Evolutionary conservation across 2,113 vertebrate species (phyloP).

Genomic region (Saccopteryx bilineata): DNA sequence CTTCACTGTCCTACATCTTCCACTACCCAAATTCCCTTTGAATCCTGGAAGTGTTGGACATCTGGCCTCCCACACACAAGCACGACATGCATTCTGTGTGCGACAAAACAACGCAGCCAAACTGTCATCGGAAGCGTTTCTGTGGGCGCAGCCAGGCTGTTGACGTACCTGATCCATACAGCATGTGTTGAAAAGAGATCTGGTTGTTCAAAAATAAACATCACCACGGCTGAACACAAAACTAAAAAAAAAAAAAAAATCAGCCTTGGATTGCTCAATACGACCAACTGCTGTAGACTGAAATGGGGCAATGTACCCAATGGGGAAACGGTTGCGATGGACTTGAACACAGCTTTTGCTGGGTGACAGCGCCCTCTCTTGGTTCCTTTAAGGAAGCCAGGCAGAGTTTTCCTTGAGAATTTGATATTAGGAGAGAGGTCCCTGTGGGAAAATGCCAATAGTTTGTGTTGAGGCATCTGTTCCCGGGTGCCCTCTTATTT

Average conservation of each 20-base stretch:
- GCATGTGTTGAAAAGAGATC: neutral
- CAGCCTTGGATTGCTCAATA: neutral
- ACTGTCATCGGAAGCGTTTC: neutral
- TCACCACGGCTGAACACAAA: conserved; percentile 10
- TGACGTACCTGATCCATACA: neutral
- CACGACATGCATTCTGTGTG: neutral
- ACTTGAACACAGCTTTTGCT: neutral
- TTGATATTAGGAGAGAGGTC: accelerated
- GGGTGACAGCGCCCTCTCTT: conserved; percentile 78
- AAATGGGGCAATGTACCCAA: accelerated
- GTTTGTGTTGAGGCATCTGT: neutral
- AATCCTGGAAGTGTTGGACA: neutral
- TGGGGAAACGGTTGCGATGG: neutral
- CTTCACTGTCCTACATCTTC: neutral
- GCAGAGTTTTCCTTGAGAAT: neutral
- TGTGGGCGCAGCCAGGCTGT: too few relatives aligned
- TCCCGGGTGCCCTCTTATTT: neutral
- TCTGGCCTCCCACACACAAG: neutral
- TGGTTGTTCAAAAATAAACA: neutral
- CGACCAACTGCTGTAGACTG: neutral
- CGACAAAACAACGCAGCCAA: neutral
- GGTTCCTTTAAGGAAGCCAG: conserved; percentile 63
- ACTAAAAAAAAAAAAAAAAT: neutral
- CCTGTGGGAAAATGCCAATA: neutral
- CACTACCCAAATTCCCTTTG: neutral